phyloP scores from a whole-genome alignment of 2,888 invertebrate species.

The Rhabditoides inermis region DNA sequence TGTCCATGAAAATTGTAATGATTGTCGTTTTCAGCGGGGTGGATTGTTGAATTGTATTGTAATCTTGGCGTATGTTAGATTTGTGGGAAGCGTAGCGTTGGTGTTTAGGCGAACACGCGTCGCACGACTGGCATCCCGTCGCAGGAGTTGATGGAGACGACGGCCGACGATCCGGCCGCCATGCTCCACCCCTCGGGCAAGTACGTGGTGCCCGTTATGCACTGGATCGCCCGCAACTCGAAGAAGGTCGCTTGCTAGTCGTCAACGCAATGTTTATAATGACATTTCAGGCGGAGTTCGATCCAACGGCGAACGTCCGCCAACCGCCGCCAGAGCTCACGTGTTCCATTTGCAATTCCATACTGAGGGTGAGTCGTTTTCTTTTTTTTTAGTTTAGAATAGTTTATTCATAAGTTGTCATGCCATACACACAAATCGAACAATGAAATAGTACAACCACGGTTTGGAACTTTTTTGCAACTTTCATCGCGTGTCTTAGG shows the following conservation, averaged over 20 bases:
- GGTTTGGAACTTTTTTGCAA: not conserved
- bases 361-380: constrained; percentile 54
- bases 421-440: not conserved
- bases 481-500: constrained; percentile 60
- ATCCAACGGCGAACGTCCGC: constrained; percentile 12
- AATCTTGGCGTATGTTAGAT: not conserved
- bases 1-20: too few relatives aligned
- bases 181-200: constrained; percentile 55
- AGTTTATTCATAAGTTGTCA: not conserved
- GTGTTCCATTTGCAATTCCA: constrained; percentile 82
- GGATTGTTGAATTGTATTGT: too few relatives aligned
- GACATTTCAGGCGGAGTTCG: too few relatives aligned
- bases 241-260: constrained; percentile 63
- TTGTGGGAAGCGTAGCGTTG: too few relatives aligned
- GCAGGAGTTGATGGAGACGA: constrained; percentile 51
- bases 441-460: too few relatives aligned
- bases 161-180: constrained; percentile 54
- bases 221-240: constrained; percentile 71
- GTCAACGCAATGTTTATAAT: not conserved
- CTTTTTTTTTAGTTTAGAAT: not conserved
- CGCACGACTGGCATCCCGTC: constrained; percentile 91
- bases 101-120: constrained; percentile 45
- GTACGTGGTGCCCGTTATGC: constrained; percentile 56
- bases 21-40: too few relatives aligned
- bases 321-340: constrained; percentile 82